These are phyloP conservation scores for Stenodera caucasica DNA, from an alignment of 2,888 invertebrate genomes.

Conservation along the genomic window DNA sequence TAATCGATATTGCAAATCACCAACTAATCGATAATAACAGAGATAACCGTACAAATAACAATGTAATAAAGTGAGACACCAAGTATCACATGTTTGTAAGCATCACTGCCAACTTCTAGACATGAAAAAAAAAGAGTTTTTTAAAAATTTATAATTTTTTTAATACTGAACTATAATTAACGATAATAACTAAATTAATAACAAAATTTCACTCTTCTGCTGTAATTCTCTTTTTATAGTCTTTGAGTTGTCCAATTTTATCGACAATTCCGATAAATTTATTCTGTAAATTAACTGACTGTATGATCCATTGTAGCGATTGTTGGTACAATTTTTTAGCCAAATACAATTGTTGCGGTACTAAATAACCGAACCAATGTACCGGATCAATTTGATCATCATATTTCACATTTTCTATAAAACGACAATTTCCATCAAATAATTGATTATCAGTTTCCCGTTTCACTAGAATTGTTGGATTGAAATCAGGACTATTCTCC, in stretches of 20 bases:
- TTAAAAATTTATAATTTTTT: too few species aligned
- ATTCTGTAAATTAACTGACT: conserved; percentile 70
- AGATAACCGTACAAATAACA: background rate
- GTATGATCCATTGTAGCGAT: conserved; percentile 66
- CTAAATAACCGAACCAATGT: conserved; percentile 85
- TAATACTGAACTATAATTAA: background rate
- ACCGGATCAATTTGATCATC: conserved; percentile 65
- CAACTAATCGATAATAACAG: conserved; percentile 1
- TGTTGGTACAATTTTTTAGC: conserved; percentile 76
- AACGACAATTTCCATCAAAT: conserved; percentile 51
- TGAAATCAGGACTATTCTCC: conserved; percentile 61
- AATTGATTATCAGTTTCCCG: too few species aligned
- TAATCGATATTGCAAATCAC: background rate
- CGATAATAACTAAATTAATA: background rate
- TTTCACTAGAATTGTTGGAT: conserved; percentile 54
- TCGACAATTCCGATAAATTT: conserved; percentile 57
- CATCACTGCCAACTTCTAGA: background rate
- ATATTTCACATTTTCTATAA: conserved; percentile 46
- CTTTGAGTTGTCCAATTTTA: conserved; percentile 47
- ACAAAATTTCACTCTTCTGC: background rate
- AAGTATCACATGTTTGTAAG: background rate
- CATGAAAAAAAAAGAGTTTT: background rate
- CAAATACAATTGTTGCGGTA: conserved; percentile 75
- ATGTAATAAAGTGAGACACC: background rate
- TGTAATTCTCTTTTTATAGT: background rate